These are phyloP conservation scores for Drosophila vallismaia DNA, from an alignment of 2,888 invertebrate genomes.

Conservation along the genomic window DNA sequence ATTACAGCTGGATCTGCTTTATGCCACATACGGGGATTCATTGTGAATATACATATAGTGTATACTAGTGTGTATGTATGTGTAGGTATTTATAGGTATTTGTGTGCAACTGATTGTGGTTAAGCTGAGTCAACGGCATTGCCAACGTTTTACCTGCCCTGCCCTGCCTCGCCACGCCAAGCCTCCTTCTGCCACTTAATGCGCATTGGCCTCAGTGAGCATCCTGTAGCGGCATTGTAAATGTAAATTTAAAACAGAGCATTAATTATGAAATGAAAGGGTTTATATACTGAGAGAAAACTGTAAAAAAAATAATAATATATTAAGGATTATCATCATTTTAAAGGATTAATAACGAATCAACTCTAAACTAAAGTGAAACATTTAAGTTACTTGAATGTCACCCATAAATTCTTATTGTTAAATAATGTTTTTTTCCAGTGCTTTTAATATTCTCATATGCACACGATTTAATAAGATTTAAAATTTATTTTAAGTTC, in stretches of 20 bases:
- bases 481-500: constrained; percentile 27
- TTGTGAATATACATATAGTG: background rate
- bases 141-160: constrained; percentile 18
- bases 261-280: constrained; percentile 71
- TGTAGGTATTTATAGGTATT: constrained; percentile 15
- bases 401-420: too few relatives aligned
- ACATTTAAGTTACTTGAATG: too few relatives aligned
- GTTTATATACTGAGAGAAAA: constrained; percentile 1
- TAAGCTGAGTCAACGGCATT: constrained; percentile 10
- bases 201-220: constrained; percentile 42
- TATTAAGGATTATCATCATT: background rate
- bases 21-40: constrained; percentile 4
- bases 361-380: too few relatives aligned
- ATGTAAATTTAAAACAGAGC: constrained; percentile 69
- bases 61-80: background rate
- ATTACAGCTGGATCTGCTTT: constrained; percentile 13
- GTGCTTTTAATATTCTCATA: background rate
- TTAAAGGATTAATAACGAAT: too few relatives aligned
- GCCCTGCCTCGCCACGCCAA: constrained; percentile 12
- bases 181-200: constrained; percentile 55
- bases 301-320: background rate
- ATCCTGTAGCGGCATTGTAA: constrained; percentile 60
- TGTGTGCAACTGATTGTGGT: constrained; percentile 32
- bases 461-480: constrained; percentile 16
- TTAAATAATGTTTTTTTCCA: background rate